Conservation (phyloP, 2,113 vertebrate genomes). For the Drymodes brunneopygia region DNA sequence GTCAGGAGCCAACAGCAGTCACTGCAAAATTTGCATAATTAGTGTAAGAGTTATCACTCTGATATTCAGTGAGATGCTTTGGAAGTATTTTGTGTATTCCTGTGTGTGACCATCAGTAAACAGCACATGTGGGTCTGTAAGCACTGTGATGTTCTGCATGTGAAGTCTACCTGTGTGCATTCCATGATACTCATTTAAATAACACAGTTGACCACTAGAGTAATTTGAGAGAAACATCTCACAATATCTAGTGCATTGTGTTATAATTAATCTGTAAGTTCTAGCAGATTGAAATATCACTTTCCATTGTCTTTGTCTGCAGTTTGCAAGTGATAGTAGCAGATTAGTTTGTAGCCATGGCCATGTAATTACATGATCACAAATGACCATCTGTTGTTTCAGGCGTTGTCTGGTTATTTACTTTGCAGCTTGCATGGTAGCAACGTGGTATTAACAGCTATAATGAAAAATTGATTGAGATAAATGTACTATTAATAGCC, state of each 20-base stretch:
- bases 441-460: not conserved
- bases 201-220: not conserved
- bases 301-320: not conserved
- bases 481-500: conserved; percentile 46
- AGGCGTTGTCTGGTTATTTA: conserved; percentile 6
- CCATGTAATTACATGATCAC: conserved; percentile 7
- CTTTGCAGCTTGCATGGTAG: conserved; percentile 20
- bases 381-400: conserved; percentile 53
- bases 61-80: not conserved
- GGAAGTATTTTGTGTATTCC: not conserved
- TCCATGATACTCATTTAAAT: not conserved
- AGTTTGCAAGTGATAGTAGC: conserved; percentile 2
- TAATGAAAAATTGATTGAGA: conserved; percentile 56
- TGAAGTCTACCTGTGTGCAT: not conserved
- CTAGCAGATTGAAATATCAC: not conserved
- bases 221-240: not conserved
- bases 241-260: not conserved
- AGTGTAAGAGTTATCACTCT: not conserved
- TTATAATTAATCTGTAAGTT: not conserved
- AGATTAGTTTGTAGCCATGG: conserved; percentile 6
- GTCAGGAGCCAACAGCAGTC: not conserved
- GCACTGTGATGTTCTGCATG: not conserved
- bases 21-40: not conserved
- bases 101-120: not conserved
- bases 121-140: not conserved